Evolutionary conservation across 2,797 vertebrate genomes (phyloP).

Genomic region (Distichodus sexfasciatus): DNA sequence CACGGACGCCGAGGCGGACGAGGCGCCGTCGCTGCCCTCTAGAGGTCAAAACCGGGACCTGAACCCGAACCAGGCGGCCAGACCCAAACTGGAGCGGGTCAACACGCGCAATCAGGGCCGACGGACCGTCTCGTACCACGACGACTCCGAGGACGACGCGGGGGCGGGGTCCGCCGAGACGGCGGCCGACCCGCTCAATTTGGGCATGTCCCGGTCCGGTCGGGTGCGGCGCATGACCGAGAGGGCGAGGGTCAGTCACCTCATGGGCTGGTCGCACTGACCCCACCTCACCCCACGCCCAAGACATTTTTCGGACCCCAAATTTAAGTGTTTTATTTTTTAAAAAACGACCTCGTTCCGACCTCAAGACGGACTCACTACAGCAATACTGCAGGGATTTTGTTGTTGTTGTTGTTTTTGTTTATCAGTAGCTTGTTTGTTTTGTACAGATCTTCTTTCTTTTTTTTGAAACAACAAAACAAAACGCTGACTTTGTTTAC

Average conservation of each 20-base stretch:
- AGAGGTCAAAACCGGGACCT: conserved; percentile 13
- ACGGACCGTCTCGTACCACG: conserved; percentile 90
- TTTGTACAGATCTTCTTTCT: conserved; percentile 39
- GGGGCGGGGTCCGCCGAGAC: too few species aligned
- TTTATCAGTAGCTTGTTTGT: conserved; percentile 30
- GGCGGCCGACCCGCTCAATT: conserved; percentile 92
- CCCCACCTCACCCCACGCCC: too few species aligned
- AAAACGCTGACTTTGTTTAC: conserved; percentile 65
- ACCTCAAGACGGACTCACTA: conserved; percentile 54
- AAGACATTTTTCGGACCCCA: too few species aligned
- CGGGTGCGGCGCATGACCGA: conserved; percentile 98
- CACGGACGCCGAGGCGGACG: conserved; percentile 66
- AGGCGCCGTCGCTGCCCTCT: conserved; percentile 20
- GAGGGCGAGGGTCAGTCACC: conserved; percentile 97
- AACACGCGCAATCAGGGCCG: conserved; percentile 95
- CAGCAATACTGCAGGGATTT: conserved; percentile 92
- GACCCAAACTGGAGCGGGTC: conserved; percentile 76
- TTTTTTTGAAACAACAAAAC: too few species aligned
- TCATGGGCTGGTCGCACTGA: conserved; percentile 99
- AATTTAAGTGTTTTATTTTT: not conserved
- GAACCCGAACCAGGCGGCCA: conserved; percentile 41
- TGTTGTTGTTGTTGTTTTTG: conserved; percentile 50
- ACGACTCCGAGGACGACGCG: conserved; percentile 91
- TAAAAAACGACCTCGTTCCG: not conserved
- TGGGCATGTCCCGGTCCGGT: conserved; percentile 94